A percentile compares a stretch with the other conserved stretches of the same genome.
Evolutionary conservation across 2,113 vertebrate genomes (phyloP).

Genomic region (Tichodroma muraria): DNA sequence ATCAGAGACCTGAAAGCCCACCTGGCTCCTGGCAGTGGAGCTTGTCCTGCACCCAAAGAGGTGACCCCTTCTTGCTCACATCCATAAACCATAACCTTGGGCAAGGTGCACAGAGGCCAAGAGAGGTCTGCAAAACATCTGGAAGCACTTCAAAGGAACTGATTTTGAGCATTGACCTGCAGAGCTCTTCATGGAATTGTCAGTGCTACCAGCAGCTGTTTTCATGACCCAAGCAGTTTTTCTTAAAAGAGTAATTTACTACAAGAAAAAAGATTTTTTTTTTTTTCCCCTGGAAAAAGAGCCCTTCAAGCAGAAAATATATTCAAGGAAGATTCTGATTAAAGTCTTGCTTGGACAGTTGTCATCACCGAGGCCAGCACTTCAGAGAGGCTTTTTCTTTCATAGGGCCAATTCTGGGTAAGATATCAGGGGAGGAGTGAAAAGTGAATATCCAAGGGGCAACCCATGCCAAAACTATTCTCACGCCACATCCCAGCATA

Average conservation of each 20-base stretch:
- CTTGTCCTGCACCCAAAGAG: background rate
- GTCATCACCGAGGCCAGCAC: background rate
- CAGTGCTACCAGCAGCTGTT: background rate
- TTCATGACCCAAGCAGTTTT: background rate
- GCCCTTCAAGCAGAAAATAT: background rate
- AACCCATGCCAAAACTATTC: background rate
- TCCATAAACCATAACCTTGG: background rate
- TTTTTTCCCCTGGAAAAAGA: background rate
- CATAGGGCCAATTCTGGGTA: background rate
- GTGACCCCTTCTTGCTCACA: background rate
- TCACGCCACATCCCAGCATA: fast-evolving
- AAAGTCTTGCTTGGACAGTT: background rate
- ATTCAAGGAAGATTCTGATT: background rate
- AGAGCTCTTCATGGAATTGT: background rate
- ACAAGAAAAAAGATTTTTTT: background rate
- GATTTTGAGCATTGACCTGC: background rate
- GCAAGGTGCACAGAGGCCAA: fast-evolving
- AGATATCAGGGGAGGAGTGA: background rate
- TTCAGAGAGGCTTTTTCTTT: background rate
- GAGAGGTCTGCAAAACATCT: background rate
- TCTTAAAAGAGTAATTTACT: background rate
- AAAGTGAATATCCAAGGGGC: background rate
- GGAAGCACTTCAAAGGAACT: background rate
- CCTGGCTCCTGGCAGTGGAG: background rate
- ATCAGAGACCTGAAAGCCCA: background rate